These are phyloP conservation scores for Microcebus jonahi DNA, from an alignment of 2,113 vertebrate species.

Conservation along the genomic window DNA sequence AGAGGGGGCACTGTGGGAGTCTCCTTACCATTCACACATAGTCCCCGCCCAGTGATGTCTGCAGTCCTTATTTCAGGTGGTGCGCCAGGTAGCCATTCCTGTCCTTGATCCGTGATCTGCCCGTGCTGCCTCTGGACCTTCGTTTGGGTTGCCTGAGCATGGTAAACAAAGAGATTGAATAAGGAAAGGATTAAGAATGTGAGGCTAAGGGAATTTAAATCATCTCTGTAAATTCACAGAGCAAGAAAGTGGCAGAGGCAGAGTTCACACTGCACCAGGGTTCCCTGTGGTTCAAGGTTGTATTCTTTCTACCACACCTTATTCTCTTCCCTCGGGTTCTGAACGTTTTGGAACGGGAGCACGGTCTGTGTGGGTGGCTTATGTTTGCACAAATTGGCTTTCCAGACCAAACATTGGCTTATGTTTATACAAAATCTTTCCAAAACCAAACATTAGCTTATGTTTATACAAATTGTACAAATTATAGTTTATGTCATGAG, in stretches of 20 bases:
- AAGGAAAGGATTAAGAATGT: not conserved
- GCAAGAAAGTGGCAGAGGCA: not conserved
- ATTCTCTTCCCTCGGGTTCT: not conserved
- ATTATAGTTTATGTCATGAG: not conserved
- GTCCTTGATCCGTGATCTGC: not conserved
- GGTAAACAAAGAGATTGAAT: not conserved
- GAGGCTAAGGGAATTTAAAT: not conserved
- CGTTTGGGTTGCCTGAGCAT: not conserved
- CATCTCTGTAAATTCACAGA: not conserved
- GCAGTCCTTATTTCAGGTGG: not conserved
- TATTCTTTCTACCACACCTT: not conserved
- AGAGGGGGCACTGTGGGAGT: not conserved
- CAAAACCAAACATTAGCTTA: slow-evolving; percentile 38
- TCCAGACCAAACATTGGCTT: slow-evolving; percentile 27
- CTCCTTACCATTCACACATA: not conserved
- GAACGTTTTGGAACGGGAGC: not conserved
- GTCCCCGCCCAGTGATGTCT: not conserved
- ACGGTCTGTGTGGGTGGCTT: not conserved
- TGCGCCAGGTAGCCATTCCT: not conserved
- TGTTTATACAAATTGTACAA: not conserved
- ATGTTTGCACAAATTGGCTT: slow-evolving; percentile 1
- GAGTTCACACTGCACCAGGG: not conserved
- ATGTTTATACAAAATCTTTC: slow-evolving; percentile 41
- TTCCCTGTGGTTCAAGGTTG: not conserved
- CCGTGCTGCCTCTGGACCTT: not conserved